phyloP scores from a whole-genome alignment of 2,113 vertebrate species.

The Periophthalmodon schlosseri region DNA sequence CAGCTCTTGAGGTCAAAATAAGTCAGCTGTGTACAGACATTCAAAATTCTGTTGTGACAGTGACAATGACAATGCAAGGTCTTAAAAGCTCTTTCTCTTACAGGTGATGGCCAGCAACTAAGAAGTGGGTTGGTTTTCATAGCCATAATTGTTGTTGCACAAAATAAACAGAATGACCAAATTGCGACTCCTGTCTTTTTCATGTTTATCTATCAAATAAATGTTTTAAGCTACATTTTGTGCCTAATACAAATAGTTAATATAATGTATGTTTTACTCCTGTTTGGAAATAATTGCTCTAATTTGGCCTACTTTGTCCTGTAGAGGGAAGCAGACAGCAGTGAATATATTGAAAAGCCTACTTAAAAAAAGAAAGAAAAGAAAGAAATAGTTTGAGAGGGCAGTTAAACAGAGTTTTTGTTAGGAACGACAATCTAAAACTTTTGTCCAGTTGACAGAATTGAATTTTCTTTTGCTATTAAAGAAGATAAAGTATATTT shows the following conservation, averaged over 20 bases:
- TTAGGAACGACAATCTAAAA: too few relatives aligned
- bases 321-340: not conserved
- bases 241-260: not conserved
- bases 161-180: not conserved
- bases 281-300: not conserved
- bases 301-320: not conserved
- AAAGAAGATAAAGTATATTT: too few relatives aligned
- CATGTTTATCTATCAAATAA: not conserved
- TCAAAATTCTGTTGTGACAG: not conserved
- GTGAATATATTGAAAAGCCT: not conserved
- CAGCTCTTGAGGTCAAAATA: too few relatives aligned
- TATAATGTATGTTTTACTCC: not conserved
- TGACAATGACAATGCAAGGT: not conserved
- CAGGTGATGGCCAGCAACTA: slow-evolving; percentile 75
- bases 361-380: too few relatives aligned
- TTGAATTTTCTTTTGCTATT: too few relatives aligned
- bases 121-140: slow-evolving; percentile 17
- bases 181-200: not conserved
- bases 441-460: too few relatives aligned
- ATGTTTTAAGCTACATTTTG: not conserved
- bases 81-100: not conserved
- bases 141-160: not conserved
- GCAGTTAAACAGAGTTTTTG: too few relatives aligned
- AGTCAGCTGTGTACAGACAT: too few relatives aligned
- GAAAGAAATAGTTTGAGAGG: too few relatives aligned